Base-by-base conservation (phyloP, 2,797 vertebrate species). In the Linurgus olivaceus region DNA sequence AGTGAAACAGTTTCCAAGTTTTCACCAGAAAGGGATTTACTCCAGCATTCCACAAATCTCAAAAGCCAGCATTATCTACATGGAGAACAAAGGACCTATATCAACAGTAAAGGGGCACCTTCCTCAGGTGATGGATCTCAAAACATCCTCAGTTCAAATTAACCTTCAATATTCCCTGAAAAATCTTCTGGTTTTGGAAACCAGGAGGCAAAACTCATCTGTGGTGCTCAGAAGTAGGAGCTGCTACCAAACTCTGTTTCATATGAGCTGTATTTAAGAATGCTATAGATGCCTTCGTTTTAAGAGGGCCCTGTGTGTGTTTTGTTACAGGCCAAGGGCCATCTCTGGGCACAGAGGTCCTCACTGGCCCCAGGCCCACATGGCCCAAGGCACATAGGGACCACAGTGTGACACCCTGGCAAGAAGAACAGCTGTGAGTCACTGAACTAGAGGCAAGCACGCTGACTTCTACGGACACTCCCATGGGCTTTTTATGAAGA, bases 321-420 rank as follows among this genome's bases (percentile, higher is more conserved):
- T 67, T 15, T 40, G 4, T 25, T 25, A 8, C 3, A 51, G 51
- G 18, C 8, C 52, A 67, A 76, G n/a, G 37, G 44, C 10, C 33
- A 13, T 3, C 14, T 40, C 67, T 55, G 11, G 19, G n/a, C 28
- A 10, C 24, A 62, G 23, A 74, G 33, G 14, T 4, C 2, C 42
- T 65, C 1, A 0, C 62, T 38, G 35, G 15, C 54, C 62, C 19
- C 15, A 63, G 45, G 2, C 7, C 18, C 38, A 17, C 0, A 0
- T 5, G 7, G 40, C 13, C 25, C 44, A 26, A 25, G 31, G 50
- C 31, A 52, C 10, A 12, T 5, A 51, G 20, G 50, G 48, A 40
- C 23, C 29, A n/a, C 37, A 13, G 21, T 12, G 40, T 13, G 11
- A 65, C 62, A 61, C 21, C 11, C 17, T 7, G 9, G 31, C 35